These are phyloP conservation scores for Leptodactylus fallax DNA, from an alignment of 2,797 vertebrate species.

Conservation along the genomic window DNA sequence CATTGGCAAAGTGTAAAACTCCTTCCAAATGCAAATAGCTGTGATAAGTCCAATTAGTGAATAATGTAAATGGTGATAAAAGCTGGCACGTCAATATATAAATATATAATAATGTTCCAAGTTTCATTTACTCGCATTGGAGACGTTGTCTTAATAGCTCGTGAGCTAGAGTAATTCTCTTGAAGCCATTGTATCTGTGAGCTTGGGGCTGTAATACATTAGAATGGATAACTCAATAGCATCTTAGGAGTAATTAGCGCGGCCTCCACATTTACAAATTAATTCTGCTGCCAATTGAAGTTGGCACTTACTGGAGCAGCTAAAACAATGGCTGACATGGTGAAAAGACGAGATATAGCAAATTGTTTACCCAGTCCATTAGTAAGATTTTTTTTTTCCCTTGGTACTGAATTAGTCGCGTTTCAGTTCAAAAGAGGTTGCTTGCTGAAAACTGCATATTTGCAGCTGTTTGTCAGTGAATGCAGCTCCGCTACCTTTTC, in stretches of 20 bases:
- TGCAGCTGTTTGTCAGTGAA: neutral
- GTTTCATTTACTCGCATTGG: neutral
- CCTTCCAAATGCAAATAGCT: conserved; percentile 40
- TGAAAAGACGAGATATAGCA: conserved; percentile 13
- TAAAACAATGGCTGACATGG: conserved; percentile 7
- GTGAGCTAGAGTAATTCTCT: conserved; percentile 11
- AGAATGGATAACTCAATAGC: conserved; percentile 38
- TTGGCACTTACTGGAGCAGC: conserved; percentile 27
- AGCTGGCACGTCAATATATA: conserved; percentile 22
- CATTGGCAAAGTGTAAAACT: conserved; percentile 18
- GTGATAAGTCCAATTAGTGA: conserved; percentile 39
- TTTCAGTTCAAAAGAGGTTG: neutral
- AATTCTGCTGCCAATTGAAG: conserved; percentile 45
- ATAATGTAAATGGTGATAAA: conserved; percentile 39
- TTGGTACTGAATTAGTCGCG: conserved; percentile 1
- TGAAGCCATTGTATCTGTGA: conserved; percentile 28
- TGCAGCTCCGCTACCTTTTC: neutral
- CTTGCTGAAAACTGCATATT: neutral
- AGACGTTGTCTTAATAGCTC: conserved; percentile 31
- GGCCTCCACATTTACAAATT: conserved; percentile 40
- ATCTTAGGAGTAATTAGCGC: conserved; percentile 42
- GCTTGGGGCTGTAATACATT: conserved; percentile 49
- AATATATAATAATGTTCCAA: conserved; percentile 43
- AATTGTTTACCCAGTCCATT: conserved; percentile 38
- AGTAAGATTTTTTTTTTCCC: neutral